Evolutionary conservation across 2,888 invertebrate genomes (phyloP).

Genomic region (Griposia aprilina): DNA sequence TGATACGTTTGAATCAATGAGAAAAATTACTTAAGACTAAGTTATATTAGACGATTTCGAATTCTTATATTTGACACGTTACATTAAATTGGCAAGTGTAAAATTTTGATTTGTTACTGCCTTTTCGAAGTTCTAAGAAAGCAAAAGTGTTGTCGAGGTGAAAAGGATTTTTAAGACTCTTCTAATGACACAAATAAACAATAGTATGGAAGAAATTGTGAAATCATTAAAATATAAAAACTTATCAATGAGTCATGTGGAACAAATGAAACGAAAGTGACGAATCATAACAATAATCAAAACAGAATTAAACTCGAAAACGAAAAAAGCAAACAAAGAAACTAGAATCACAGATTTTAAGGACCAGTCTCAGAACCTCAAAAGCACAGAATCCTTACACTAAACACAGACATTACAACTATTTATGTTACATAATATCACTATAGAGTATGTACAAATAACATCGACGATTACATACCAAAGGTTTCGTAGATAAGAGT

Average conservation of each 20-base stretch:
- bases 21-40: constrained; percentile 66
- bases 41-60: constrained; percentile 60
- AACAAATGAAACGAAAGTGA: background rate
- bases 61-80: constrained; percentile 64
- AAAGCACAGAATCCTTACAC: constrained; percentile 40
- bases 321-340: background rate
- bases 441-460: constrained; percentile 76
- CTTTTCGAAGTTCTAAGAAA: constrained; percentile 38
- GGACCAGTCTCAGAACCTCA: constrained; percentile 26
- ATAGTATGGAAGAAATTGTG: background rate
- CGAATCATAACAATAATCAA: background rate
- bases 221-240: background rate
- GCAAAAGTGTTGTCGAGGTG: background rate
- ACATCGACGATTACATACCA: constrained; percentile 60
- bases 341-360: background rate
- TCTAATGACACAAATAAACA: background rate
- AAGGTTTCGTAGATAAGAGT: constrained; percentile 58
- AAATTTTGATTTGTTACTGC: constrained; percentile 48
- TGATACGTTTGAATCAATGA: constrained; percentile 71
- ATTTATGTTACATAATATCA: constrained; percentile 67
- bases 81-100: constrained; percentile 69
- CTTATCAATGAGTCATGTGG: background rate
- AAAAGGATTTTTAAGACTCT: too few species aligned
- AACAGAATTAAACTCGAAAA: constrained; percentile 2
- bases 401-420: constrained; percentile 51